Conservation (phyloP, 2,888 invertebrate genomes). For the Mycalesis mineus region DNA sequence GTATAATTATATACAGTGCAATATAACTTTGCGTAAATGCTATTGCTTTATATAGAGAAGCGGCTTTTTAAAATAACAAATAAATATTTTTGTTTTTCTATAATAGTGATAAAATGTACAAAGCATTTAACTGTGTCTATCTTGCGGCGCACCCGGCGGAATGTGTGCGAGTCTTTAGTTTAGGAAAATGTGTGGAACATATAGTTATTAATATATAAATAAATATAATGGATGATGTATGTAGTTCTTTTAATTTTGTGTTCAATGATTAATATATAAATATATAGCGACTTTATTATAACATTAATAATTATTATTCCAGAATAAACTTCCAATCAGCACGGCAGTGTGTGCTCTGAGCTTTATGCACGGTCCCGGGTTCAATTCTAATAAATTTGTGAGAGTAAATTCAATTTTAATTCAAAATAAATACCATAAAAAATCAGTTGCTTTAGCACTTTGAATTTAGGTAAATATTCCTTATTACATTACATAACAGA, state of each 20-base stretch:
- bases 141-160: background rate
- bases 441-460: background rate
- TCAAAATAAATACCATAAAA: background rate
- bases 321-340: no score
- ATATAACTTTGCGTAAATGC: no score
- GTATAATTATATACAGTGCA: no score
- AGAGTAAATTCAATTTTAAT: no score
- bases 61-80: no score
- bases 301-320: background rate
- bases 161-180: background rate
- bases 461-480: background rate
- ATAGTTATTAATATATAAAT: conserved; percentile 1
- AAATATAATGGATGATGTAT: background rate
- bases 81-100: no score
- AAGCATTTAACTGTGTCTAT: background rate
- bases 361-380: no score
- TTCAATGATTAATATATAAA: background rate
- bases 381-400: no score
- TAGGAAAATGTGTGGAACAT: conserved; percentile 1
- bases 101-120: background rate
- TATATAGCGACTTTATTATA: background rate
- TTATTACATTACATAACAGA: background rate
- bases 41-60: no score
- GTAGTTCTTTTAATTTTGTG: background rate
- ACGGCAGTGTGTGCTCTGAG: no score